Conservation (phyloP, 2,888 invertebrate species). For the Agrotis ipsilon region DNA sequence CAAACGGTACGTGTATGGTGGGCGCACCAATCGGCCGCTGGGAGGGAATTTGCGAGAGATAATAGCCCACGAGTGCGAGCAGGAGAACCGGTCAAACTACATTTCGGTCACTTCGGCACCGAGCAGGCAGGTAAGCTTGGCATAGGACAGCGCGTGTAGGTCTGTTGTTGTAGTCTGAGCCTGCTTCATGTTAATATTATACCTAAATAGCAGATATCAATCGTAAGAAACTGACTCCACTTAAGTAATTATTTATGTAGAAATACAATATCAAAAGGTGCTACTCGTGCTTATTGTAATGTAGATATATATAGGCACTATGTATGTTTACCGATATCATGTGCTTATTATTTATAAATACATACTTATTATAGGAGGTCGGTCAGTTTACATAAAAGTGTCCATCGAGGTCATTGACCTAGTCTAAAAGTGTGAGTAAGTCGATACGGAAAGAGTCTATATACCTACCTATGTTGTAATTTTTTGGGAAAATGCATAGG, state of each 20-base stretch:
- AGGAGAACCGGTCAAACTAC: slow-evolving; percentile 88
- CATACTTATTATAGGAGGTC: background rate
- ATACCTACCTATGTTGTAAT: no score
- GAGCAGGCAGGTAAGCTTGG: slow-evolving; percentile 72
- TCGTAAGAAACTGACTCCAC: slow-evolving; percentile 1
- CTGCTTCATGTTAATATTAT: background rate
- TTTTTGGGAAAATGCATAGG: no score
- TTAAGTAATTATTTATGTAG: no score
- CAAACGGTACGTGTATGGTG: slow-evolving; percentile 78
- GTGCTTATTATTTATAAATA: background rate
- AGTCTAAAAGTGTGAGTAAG: background rate
- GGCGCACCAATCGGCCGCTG: slow-evolving; percentile 82
- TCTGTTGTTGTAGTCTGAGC: slow-evolving; percentile 30
- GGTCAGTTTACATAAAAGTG: slow-evolving; percentile 8
- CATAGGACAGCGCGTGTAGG: slow-evolving; percentile 37
- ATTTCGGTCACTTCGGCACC: slow-evolving; percentile 75
- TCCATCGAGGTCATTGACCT: slow-evolving; percentile 26
- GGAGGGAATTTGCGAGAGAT: slow-evolving; percentile 86
- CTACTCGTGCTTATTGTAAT: background rate
- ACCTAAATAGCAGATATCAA: background rate
- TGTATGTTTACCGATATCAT: no score
- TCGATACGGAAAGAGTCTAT: background rate
- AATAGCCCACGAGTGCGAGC: slow-evolving; percentile 81
- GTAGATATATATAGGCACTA: background rate
- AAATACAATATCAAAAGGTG: slow-evolving; percentile 4